phyloP scores from a whole-genome alignment of 2,113 vertebrate genomes.

The Myodes glareolus region DNA sequence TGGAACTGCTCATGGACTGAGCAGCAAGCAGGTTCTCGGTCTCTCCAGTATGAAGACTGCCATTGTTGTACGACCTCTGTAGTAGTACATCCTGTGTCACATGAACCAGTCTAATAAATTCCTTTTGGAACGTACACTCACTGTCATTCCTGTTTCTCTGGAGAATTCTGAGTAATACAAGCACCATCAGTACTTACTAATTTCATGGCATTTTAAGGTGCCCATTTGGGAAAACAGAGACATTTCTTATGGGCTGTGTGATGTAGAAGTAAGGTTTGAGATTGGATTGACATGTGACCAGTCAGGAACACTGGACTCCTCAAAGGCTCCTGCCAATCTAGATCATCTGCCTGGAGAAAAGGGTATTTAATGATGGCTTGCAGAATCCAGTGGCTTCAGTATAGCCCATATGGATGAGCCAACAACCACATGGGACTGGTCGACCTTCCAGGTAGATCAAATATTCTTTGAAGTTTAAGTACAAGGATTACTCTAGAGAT shows the following conservation, averaged over 20 bases:
- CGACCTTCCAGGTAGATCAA: neutral
- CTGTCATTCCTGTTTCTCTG: neutral
- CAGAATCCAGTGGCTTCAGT: neutral
- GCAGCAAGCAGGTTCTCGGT: neutral
- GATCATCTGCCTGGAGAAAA: neutral
- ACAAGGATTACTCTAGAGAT: neutral
- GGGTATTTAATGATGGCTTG: neutral
- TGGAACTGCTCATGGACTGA: neutral
- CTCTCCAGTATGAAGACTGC: neutral
- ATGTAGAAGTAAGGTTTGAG: neutral
- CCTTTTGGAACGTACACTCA: neutral
- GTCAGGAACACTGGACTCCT: neutral
- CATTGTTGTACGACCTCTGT: no score
- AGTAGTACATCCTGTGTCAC: neutral
- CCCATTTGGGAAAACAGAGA: neutral
- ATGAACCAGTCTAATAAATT: neutral
- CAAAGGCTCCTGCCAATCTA: neutral
- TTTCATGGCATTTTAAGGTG: neutral
- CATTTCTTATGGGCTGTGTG: neutral
- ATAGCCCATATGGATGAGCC: neutral
- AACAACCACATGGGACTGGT: neutral
- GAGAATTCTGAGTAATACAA: neutral
- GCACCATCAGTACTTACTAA: neutral
- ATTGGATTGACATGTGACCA: neutral
- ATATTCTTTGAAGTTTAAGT: neutral